A percentile compares a stretch with the other conserved stretches of the same genome.
Evolutionary conservation across 2,113 vertebrate species (phyloP).

Genomic region (Podarcis raffonei): DNA sequence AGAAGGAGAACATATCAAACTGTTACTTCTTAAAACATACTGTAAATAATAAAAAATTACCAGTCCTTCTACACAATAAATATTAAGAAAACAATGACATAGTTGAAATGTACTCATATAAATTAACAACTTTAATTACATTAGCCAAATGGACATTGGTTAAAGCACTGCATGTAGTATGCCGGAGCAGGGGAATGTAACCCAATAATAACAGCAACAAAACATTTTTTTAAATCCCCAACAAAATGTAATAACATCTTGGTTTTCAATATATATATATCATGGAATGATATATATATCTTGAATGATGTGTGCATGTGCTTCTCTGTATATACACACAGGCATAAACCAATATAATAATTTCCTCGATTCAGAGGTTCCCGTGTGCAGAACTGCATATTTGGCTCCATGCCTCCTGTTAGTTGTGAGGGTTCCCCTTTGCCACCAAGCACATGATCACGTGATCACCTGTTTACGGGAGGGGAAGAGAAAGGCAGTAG

Average conservation of each 20-base stretch:
- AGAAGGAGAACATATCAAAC: conserved; percentile 84
- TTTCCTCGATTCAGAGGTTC: not conserved
- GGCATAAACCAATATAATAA: conserved; percentile 74
- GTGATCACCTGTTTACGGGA: not conserved
- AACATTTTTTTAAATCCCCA: conserved; percentile 68
- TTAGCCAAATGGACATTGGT: conserved; percentile 85
- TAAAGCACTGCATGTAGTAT: conserved; percentile 84
- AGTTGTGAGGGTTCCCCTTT: not conserved
- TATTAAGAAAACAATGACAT: conserved; percentile 90
- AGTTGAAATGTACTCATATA: conserved; percentile 89
- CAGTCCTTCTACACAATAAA: conserved; percentile 89
- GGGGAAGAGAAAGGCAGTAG: conserved; percentile 17
- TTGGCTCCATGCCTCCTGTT: not conserved
- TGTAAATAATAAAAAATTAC: conserved; percentile 85
- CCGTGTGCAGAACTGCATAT: not conserved
- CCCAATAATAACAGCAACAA: conserved; percentile 75
- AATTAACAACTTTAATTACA: conserved; percentile 91
- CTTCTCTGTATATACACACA: conserved; percentile 75
- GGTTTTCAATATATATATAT: conserved; percentile 73
- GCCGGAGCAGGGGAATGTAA: conserved; percentile 73
- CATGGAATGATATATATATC: conserved; percentile 73
- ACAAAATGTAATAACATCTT: conserved; percentile 82
- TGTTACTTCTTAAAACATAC: conserved; percentile 88
- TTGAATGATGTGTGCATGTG: conserved; percentile 73
- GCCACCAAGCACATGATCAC: not conserved